These are phyloP conservation scores for Sinocyclocheilus anophthalmus DNA, from an alignment of 2,113 vertebrate species.

Conservation along the genomic window DNA sequence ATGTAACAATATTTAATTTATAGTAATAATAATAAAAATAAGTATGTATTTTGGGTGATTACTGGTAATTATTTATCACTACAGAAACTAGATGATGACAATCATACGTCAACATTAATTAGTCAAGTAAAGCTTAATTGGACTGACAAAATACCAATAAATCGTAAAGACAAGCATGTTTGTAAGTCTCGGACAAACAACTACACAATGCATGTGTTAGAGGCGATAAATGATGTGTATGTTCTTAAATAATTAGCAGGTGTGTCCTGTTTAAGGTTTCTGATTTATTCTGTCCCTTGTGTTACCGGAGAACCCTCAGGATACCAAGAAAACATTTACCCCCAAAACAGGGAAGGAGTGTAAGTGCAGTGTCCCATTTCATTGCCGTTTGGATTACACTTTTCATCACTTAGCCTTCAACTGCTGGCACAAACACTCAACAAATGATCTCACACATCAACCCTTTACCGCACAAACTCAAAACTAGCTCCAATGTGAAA, in stretches of 20 bases:
- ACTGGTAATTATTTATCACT: not conserved
- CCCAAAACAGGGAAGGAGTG: conserved; percentile 72
- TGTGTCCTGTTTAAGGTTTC: conserved; percentile 63
- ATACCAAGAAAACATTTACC: conserved; percentile 76
- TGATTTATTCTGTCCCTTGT: conserved; percentile 71
- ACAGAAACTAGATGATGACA: not conserved
- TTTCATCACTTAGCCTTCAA: conserved; percentile 70
- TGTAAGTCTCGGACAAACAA: not conserved
- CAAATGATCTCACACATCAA: conserved; percentile 29
- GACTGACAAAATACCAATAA: not conserved
- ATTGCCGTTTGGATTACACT: conserved; percentile 70
- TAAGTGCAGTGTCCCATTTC: conserved; percentile 66
- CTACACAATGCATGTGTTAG: not conserved
- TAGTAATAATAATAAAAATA: not conserved
- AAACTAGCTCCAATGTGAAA: conserved; percentile 7
- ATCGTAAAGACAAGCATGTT: conserved; percentile 11
- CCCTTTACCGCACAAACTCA: not conserved
- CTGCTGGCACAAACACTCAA: conserved; percentile 46
- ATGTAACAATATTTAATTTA: no score
- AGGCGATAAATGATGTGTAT: conserved; percentile 44
- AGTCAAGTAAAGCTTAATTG: conserved; percentile 1
- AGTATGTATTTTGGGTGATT: not conserved
- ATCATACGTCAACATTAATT: conserved; percentile 3
- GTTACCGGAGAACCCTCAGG: conserved; percentile 64
- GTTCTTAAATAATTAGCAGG: conserved; percentile 69